phyloP scores from a whole-genome alignment of 2,797 vertebrate genomes.

The Orientallactaga sibirica region DNA sequence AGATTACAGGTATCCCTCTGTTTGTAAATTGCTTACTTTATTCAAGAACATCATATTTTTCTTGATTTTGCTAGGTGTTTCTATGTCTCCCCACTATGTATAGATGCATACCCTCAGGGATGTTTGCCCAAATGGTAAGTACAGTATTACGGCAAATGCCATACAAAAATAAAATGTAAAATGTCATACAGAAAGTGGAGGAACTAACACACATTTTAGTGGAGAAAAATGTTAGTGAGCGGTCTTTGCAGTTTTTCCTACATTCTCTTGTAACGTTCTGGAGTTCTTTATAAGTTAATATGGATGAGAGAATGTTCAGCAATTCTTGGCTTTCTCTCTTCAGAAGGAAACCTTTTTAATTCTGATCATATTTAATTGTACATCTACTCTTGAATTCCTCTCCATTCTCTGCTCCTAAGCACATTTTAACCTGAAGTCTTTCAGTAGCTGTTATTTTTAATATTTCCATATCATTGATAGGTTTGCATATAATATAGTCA shows the following conservation, averaged over 20 bases:
- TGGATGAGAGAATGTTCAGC: background rate
- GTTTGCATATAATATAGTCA: background rate
- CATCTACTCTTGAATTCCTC: background rate
- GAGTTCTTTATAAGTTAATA: background rate
- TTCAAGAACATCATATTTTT: background rate
- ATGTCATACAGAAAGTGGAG: background rate
- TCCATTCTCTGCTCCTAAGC: background rate
- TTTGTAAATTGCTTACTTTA: background rate
- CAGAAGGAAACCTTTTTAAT: background rate
- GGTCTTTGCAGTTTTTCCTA: background rate
- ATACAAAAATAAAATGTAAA: background rate
- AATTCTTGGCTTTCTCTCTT: background rate
- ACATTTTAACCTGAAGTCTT: background rate
- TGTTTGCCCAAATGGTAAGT: background rate
- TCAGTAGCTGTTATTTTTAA: background rate
- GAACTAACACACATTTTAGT: background rate
- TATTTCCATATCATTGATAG: background rate
- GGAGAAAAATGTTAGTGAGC: background rate
- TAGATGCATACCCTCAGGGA: background rate
- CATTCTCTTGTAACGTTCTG: background rate
- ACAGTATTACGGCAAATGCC: background rate
- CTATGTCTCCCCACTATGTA: background rate
- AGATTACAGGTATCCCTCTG: background rate
- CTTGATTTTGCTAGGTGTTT: background rate
- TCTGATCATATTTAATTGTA: background rate